phyloP scores from a whole-genome alignment of 2,797 vertebrate species.

The Pseudocheirus occidentalis region DNA sequence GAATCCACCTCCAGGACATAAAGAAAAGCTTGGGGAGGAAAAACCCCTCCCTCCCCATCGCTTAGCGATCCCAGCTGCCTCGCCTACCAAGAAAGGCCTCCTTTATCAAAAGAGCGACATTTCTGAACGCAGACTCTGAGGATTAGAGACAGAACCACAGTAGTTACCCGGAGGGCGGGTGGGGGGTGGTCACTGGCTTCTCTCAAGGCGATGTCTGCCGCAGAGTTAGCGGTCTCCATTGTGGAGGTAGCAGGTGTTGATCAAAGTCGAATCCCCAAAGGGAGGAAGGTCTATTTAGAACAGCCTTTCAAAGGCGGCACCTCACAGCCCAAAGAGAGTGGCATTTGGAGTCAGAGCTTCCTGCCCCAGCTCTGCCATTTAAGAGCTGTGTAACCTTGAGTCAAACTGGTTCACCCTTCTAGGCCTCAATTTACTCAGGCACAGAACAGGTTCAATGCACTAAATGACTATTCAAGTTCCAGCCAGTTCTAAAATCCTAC shows the following conservation, averaged over 20 bases:
- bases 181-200: not conserved
- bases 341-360: not conserved
- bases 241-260: not conserved
- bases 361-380: not conserved
- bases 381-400: not conserved
- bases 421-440: not conserved
- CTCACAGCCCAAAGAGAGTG: not conserved
- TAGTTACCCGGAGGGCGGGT: not conserved
- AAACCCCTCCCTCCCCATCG: constrained; percentile 53
- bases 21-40: constrained; percentile 71
- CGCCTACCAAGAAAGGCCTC: constrained; percentile 30
- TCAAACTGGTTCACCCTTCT: not conserved
- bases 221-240: not conserved
- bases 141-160: constrained; percentile 23
- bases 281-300: not conserved
- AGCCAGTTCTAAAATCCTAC: not conserved
- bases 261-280: not conserved
- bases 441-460: not conserved
- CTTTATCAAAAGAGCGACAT: not conserved
- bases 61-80: constrained; percentile 23
- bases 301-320: not conserved
- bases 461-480: not conserved
- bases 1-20: constrained; percentile 69
- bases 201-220: not conserved
- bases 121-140: constrained; percentile 62